A percentile compares a stretch with the other conserved stretches of the same genome.
Evolutionary conservation across 2,888 invertebrate genomes (phyloP).

Genomic region (Apotomis capreana): DNA sequence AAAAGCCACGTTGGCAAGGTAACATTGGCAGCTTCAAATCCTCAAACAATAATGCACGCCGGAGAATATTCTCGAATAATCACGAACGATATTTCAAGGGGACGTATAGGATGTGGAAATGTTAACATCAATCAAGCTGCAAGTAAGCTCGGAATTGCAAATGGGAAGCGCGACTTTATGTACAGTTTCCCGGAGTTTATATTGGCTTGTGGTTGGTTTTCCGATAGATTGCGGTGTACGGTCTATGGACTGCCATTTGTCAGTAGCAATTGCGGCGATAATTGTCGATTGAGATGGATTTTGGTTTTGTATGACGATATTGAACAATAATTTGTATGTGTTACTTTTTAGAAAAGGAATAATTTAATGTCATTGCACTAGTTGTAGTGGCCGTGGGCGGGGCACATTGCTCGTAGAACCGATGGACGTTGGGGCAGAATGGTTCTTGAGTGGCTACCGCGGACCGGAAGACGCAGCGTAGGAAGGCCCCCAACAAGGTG

Average conservation of each 20-base stretch:
- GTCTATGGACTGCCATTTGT: constrained; percentile 38
- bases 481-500: no score
- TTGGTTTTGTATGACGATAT: no score
- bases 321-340: no score
- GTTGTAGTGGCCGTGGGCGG: no score
- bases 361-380: no score
- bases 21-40: not conserved
- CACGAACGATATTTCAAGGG: constrained; percentile 32
- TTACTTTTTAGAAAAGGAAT: no score
- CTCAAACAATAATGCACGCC: constrained; percentile 2
- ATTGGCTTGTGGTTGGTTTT: constrained; percentile 1
- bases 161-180: constrained; percentile 1
- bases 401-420: no score
- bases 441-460: no score
- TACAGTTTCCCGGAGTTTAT: not conserved
- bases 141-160: not conserved
- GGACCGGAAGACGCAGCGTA: no score
- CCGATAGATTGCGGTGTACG: constrained; percentile 39
- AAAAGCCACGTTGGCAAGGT: not conserved
- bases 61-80: constrained; percentile 9
- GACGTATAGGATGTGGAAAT: constrained; percentile 40
- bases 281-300: constrained; percentile 25
- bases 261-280: constrained; percentile 36
- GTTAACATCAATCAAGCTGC: constrained; percentile 32
- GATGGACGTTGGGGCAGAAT: no score